A percentile compares a stretch with the other conserved stretches of the same genome.
Conservation (phyloP, 2,113 vertebrate genomes). For the Nerophis lumbriciformis region DNA sequence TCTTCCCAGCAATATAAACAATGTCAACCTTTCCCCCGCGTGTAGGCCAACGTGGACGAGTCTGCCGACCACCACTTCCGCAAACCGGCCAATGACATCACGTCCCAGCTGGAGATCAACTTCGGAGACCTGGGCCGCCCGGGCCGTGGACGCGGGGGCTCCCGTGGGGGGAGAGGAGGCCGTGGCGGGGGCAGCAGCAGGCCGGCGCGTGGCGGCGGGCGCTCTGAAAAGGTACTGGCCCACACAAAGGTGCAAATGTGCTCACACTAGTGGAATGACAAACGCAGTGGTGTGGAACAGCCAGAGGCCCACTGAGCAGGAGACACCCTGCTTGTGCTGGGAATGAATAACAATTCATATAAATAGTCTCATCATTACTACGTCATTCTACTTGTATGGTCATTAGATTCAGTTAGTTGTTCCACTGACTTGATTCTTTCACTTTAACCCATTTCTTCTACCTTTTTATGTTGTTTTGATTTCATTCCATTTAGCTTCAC, state of each 20-base stretch:
- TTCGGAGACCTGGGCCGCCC: constrained; percentile 96
- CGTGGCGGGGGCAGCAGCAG: constrained; percentile 74
- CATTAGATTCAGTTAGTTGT: too few species aligned
- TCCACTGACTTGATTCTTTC: too few species aligned
- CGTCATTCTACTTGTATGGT: too few species aligned
- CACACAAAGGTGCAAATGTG: constrained; percentile 30
- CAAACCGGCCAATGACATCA: constrained; percentile 98
- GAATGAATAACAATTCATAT: too few species aligned
- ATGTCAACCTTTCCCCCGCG: neutral
- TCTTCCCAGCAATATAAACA: too few species aligned
- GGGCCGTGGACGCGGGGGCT: constrained; percentile 88
- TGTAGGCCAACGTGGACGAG: constrained; percentile 78
- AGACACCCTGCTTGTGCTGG: neutral
- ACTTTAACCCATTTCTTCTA: too few species aligned
- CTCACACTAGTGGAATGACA: constrained; percentile 21
- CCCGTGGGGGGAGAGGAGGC: constrained; percentile 85
- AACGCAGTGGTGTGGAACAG: constrained; percentile 27
- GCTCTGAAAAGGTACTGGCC: constrained; percentile 87
- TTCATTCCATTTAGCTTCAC: too few species aligned
- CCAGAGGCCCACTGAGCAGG: constrained; percentile 35
- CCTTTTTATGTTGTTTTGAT: too few species aligned
- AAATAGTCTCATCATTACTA: too few species aligned
- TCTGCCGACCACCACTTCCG: constrained; percentile 94
- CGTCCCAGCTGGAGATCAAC: constrained; percentile 98
- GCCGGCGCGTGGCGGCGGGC: constrained; percentile 83